Percentiles rank a stretch among this genome's conserved stretches.
phyloP scores from a whole-genome alignment of 2,888 invertebrate species.

The Scaptomyza polygonia region DNA sequence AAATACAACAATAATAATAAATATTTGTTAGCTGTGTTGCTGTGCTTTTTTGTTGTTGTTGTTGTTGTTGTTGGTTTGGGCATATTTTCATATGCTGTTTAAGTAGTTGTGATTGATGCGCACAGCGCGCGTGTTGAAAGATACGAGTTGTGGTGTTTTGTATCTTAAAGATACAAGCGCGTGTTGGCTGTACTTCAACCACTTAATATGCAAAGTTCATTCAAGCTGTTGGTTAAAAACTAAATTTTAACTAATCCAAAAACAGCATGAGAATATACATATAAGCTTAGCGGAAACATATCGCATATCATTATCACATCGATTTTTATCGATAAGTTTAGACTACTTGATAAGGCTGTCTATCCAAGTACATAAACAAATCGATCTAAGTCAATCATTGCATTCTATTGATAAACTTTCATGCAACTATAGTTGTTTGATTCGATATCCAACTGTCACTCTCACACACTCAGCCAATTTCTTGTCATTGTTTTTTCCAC shows the following conservation, averaged over 20 bases:
- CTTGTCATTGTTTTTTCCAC: conserved; percentile 52
- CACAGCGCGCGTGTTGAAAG: conserved; percentile 68
- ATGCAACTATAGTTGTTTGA: not conserved
- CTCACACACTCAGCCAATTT: conserved; percentile 22
- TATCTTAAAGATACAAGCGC: conserved; percentile 62
- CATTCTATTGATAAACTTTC: not conserved
- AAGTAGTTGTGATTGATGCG: conserved; percentile 75
- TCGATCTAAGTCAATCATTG: conserved; percentile 10
- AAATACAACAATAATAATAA: conserved; percentile 72
- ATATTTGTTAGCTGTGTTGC: conserved; percentile 62
- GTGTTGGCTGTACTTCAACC: conserved; percentile 19
- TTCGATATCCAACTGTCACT: conserved; percentile 18
- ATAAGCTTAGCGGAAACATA: too few relatives aligned
- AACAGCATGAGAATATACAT: not conserved
- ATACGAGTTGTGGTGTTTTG: conserved; percentile 64
- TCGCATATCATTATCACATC: not conserved
- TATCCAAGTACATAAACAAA: not conserved
- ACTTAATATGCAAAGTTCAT: conserved; percentile 37
- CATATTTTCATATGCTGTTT: conserved; percentile 71
- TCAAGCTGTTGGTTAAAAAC: not conserved
- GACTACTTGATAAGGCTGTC: not conserved
- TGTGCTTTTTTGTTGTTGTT: not conserved
- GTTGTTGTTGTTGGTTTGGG: conserved; percentile 22
- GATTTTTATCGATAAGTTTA: not conserved
- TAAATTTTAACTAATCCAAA: not conserved